phyloP scores from a whole-genome alignment of 2,888 invertebrate genomes.

The Caenorhabditis wallacei region DNA sequence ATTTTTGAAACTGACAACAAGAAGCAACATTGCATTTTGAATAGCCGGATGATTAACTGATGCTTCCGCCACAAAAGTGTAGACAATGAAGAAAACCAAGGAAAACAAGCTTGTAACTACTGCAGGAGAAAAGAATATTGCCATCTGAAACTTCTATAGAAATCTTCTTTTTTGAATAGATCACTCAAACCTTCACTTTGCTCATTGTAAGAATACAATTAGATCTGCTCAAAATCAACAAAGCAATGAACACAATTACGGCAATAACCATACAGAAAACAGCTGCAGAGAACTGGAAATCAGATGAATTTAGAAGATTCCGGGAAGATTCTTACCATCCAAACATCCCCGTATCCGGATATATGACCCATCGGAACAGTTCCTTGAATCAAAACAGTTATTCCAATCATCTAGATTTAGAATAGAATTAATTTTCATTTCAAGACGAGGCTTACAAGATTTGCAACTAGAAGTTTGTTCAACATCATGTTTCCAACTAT shows the following conservation, averaged over 20 bases:
- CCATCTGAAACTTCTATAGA: constrained; percentile 19
- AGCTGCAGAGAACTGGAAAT: constrained; percentile 28
- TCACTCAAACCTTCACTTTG: constrained; percentile 10
- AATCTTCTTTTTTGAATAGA: neutral
- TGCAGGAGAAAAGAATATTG: constrained; percentile 24
- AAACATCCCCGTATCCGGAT: constrained; percentile 13
- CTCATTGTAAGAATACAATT: constrained; percentile 22
- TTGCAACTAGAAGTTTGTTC: constrained; percentile 42
- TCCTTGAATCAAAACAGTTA: constrained; percentile 32
- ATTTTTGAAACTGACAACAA: constrained; percentile 26
- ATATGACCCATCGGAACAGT: constrained; percentile 26
- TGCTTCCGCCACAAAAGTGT: constrained; percentile 19
- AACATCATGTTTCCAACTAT: constrained; percentile 41
- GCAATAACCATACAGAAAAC: constrained; percentile 8
- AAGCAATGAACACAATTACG: constrained; percentile 26
- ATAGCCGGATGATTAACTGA: constrained; percentile 15
- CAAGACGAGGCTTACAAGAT: constrained; percentile 13
- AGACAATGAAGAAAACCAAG: constrained; percentile 27
- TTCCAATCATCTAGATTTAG: constrained; percentile 31
- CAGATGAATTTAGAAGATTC: too few species aligned
- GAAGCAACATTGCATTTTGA: constrained; percentile 30
- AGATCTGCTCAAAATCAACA: constrained; percentile 31
- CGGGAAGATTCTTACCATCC: constrained; percentile 26
- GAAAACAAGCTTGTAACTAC: constrained; percentile 1
- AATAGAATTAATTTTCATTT: neutral